Evolutionary conservation across 2,113 vertebrate species (phyloP).

Genomic region (Xyrauchen texanus): DNA sequence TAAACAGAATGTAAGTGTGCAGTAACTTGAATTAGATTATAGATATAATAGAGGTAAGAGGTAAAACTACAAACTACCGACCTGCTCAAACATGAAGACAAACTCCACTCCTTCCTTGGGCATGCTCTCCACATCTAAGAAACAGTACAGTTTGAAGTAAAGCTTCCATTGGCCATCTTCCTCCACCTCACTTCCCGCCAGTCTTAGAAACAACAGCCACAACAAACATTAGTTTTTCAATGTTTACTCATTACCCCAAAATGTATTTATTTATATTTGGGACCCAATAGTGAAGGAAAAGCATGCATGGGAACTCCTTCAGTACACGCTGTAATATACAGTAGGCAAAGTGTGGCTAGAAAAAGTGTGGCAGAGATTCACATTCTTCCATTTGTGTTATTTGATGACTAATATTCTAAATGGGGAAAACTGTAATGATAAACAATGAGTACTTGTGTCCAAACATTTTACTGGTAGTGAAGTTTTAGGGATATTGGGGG

Average conservation of each 20-base stretch:
- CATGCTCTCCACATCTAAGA: constrained; percentile 89
- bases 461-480: too few relatives aligned
- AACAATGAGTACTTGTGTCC: too few relatives aligned
- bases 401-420: background rate
- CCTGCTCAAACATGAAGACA: constrained; percentile 96
- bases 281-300: too few relatives aligned
- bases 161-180: constrained; percentile 85
- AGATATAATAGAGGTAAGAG: background rate
- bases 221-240: background rate
- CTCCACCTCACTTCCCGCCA: constrained; percentile 81
- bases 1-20: too few relatives aligned
- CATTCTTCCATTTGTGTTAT: background rate
- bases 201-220: constrained; percentile 62
- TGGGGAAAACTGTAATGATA: too few relatives aligned
- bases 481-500: too few relatives aligned
- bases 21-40: too few relatives aligned
- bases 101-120: constrained; percentile 90
- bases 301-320: too few relatives aligned
- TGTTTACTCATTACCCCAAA: background rate
- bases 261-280: background rate
- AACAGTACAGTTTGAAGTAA: constrained; percentile 95
- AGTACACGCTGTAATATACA: background rate
- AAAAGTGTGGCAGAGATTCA: too few relatives aligned
- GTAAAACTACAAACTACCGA: constrained; percentile 50
- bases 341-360: too few relatives aligned